Conservation (phyloP, 1,140 invertebrate species). For the Piezodorus guildinii region DNA sequence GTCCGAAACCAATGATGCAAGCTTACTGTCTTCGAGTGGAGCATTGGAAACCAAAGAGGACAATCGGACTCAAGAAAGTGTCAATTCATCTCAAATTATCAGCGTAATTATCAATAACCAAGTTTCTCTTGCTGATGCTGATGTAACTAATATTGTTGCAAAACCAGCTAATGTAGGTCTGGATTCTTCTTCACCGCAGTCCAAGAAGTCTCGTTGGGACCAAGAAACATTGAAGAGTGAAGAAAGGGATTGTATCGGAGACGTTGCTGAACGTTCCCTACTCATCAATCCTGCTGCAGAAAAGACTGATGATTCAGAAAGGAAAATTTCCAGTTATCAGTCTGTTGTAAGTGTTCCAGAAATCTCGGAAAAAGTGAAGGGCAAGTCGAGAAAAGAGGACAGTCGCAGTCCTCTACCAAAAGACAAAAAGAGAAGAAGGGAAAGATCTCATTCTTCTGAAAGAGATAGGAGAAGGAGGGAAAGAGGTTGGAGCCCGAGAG, state of each 20-base stretch:
- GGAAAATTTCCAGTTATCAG: too few relatives aligned
- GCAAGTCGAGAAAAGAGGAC: not conserved
- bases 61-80: too few relatives aligned
- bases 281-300: too few relatives aligned
- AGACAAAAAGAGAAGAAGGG: not conserved
- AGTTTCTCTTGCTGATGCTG: too few relatives aligned
- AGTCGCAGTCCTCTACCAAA: not conserved
- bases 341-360: too few relatives aligned
- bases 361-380: not conserved
- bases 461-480: slow-evolving; percentile 6
- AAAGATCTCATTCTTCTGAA: slow-evolving; percentile 5
- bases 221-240: not conserved
- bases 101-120: too few relatives aligned
- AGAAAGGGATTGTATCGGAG: not conserved
- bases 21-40: not conserved
- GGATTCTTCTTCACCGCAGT: not conserved
- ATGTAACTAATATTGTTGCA: too few relatives aligned
- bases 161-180: too few relatives aligned
- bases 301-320: too few relatives aligned
- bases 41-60: too few relatives aligned
- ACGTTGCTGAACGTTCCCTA: not conserved
- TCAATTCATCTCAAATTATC: too few relatives aligned
- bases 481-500: not conserved
- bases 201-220: not conserved
- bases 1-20: not conserved